Evolutionary conservation across 2,888 invertebrate genomes (phyloP), one percentile per base, ranked within the genome.

Genomic region (Nasonia oneida): DNA sequence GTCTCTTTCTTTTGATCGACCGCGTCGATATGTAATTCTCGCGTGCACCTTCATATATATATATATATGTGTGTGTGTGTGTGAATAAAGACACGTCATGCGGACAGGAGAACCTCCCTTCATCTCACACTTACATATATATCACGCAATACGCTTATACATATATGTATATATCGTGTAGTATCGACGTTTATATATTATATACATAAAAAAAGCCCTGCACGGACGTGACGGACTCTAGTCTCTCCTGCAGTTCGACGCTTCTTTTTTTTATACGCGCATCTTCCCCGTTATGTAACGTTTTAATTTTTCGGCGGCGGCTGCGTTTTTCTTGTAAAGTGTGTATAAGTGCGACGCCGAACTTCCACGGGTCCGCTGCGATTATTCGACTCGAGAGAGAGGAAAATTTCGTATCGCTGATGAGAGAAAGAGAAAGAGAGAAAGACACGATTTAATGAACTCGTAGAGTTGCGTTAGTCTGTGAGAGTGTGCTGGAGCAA

Each of bases 161-260:
- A 79, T 81, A 74, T 81, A 77, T 83, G 61, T 81, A 81, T 81
- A 86, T 83, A 86, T 81, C 39, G 71, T 75, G 71, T 81, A 81
- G 77, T 81, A 81, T 83, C 57, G 75, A 86, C 81, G 80, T 83
- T 50, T 82, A 84, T 81, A 78, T 77, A 67, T 79, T 37, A 77
- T 50, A 64, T 64, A 23, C 76, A 76, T 86, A 83, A 83, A 71
- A 77, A 76, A 76, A 86, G 70, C 15, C 71, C 71, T 74, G 76
- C 37, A 86, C 50, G 76, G 74, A 79, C 42, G 47, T 70, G 50
- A 37, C 78, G 77, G 79, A 71, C 53, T 61, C 76, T 15, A 33
- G 42, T 75, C 42, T 64, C 14, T 47, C 50, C 50, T 67, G 67
- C 76, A 53, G 1, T 67, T 39, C 50, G 64, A 53, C 67, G 67